Evolutionary conservation across 2,113 vertebrate species (phyloP), one percentile per base, ranked within the genome.

Genomic region (Etia nguti): DNA sequence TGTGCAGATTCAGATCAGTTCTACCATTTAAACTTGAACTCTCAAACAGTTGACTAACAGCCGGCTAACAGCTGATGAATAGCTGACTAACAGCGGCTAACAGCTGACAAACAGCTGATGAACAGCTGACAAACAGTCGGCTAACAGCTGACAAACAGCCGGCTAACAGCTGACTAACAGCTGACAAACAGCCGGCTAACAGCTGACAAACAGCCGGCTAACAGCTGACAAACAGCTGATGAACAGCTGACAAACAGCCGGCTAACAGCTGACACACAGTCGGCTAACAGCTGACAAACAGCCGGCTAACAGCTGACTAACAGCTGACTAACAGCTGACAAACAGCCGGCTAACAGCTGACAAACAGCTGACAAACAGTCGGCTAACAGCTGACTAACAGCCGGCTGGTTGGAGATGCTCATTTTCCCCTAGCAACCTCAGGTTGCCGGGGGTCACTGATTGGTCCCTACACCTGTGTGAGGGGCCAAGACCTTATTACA

Each of bases 21-120:
- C 29, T 36, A 62, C 59, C 2, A 11, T 62, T 6, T 62, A 7
- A 62, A 34, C 29, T 16, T 62, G 59, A 62, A 62, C 59, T 34
- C 26, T 0, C 8, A 4, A 60, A 31, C 3, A 60, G 31, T 31
- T 36, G 18, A 65, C 10, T 4, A 29, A 29, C n/a, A n/a, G n/a
- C n/a, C n/a, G n/a, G n/a, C n/a, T n/a, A n/a, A n/a, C n/a, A n/a
- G n/a, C n/a, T n/a, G 29, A 29, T 5, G 4, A 29, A 29, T 5
- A 29, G 29, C 29, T 5, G 4, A 5, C 29, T 36, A 8, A 6
- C 34, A 36, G 34, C 34, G 34, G 7, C 2, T 10, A 41, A 41
- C 46, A 18, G 16, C 9, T 75, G 2, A 48, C 38, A 7, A 20
- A 11, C 59, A 62, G 57, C 56, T 34, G 59, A 62, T 3, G 0